Conservation (phyloP, 2,888 invertebrate species). For the Trichopoda pennipes region DNA sequence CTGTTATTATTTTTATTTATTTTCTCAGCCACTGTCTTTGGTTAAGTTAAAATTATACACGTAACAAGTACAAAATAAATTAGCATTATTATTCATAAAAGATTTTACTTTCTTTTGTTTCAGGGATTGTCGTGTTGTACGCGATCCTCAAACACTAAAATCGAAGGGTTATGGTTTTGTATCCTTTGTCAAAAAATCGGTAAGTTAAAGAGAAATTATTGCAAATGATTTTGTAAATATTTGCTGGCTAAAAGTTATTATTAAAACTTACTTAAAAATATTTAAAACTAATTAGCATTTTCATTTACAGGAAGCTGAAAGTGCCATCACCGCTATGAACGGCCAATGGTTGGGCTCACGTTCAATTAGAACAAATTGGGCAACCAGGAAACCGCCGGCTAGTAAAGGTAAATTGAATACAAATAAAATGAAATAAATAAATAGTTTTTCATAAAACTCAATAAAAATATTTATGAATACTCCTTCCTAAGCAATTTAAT, state of each 20-base stretch:
- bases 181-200: conserved; percentile 98
- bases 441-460: conserved; percentile 1
- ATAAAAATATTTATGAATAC: conserved; percentile 11
- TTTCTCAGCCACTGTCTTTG: too few species aligned
- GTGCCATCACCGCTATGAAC: conserved; percentile 99
- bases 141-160: conserved; percentile 98
- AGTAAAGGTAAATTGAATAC: conserved; percentile 87
- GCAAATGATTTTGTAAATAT: background rate
- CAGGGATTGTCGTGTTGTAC: conserved; percentile 97
- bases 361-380: conserved; percentile 99
- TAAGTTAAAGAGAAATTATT: conserved; percentile 83
- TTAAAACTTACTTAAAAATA: background rate
- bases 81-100: background rate
- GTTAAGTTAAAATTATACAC: too few species aligned
- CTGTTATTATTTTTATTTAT: background rate
- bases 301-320: conserved; percentile 94
- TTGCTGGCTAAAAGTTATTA: background rate
- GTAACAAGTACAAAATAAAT: too few species aligned
- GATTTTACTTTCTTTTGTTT: conserved; percentile 72
- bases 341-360: conserved; percentile 99
- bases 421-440: background rate
- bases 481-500: conserved; percentile 43
- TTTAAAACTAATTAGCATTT: background rate
- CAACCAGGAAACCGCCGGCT: conserved; percentile 97
- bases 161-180: conserved; percentile 99